Evolutionary conservation across 2,888 invertebrate genomes (phyloP).

Genomic region (Dryomyza anilis): DNA sequence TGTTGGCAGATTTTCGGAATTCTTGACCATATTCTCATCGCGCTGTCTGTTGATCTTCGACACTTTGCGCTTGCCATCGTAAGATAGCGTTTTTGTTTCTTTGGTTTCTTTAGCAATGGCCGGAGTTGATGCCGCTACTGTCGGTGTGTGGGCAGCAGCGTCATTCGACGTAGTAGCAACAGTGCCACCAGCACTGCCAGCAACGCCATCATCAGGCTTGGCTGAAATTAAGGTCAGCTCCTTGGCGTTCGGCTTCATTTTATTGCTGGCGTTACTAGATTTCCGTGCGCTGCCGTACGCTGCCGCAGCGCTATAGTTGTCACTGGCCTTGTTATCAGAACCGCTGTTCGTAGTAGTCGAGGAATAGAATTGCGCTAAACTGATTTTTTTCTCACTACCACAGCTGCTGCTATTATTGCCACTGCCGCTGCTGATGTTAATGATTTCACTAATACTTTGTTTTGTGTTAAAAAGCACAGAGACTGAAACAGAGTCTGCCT

Average conservation of each 20-base stretch:
- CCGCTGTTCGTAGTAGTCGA: constrained; percentile 47
- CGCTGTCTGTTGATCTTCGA: constrained; percentile 53
- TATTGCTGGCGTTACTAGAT: background rate
- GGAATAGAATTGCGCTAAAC: constrained; percentile 41
- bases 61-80: constrained; percentile 53
- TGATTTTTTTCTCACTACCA: constrained; percentile 39
- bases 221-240: constrained; percentile 52
- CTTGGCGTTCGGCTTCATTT: constrained; percentile 52
- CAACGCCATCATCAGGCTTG: constrained; percentile 45
- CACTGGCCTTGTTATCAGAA: constrained; percentile 48
- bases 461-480: constrained; percentile 32
- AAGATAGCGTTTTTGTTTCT: constrained; percentile 29
- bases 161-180: constrained; percentile 2
- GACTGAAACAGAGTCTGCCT: background rate
- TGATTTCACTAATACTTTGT: constrained; percentile 32
- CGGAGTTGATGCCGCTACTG: constrained; percentile 15
- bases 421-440: constrained; percentile 34
- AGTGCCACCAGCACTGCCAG: constrained; percentile 2
- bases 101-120: constrained; percentile 10
- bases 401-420: constrained; percentile 48
- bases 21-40: constrained; percentile 51
- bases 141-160: constrained; percentile 6
- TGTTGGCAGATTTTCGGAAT: constrained; percentile 65
- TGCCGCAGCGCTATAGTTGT: constrained; percentile 44
- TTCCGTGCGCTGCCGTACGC: constrained; percentile 41